Base-by-base conservation (phyloP, 2,888 invertebrate species). In the Oxyscelio sp. region DNA sequence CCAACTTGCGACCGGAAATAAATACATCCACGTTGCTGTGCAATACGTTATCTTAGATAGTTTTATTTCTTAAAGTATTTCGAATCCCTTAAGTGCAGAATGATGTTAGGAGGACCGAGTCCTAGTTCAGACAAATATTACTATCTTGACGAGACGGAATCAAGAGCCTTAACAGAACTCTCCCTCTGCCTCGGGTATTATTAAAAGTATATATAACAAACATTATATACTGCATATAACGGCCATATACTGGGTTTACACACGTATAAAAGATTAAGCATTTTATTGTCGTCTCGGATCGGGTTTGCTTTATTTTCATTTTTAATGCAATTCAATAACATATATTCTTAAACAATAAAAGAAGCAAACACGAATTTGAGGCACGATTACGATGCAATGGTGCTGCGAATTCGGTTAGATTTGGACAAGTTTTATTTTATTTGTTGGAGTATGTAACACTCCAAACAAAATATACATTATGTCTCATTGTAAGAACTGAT, bases 1-100 rank as follows among this genome's bases (percentile, higher is more conserved):
- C n/a, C n/a, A n/a, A n/a, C 66, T 74, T 58, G 66, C 43, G 52
- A 73, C 61, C 68, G 81, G 75, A 66, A 75, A 81, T 81, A 75
- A 70, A 81, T 81, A 54, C 61, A 54, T 81, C 56, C 38, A 70
- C 34, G 34, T 59, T 54, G 61, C 40, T 34, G 45, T 21, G 61
- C 34, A 24, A 22, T 79, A 54, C 45, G 45, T 65, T 71, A 65
- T 65, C 17, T 34, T 27, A 8, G 56, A 58, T 70, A 38, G 56
- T 79, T 79, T 79, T 79, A 79, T 79, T 71, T 79, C 56, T 21
- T 56, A 6, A 63, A 48, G 38, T 11, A 54, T 48, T 63, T 54
- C 61, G 61, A 73, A 68, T 74, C 68, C 74, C 80, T 65, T 66
- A 66, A 73, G 80, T 65, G 80, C 73, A 59, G 58, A 66, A 73